phyloP scores from a whole-genome alignment of 2,888 invertebrate species.

The Priapulus caudatus region DNA sequence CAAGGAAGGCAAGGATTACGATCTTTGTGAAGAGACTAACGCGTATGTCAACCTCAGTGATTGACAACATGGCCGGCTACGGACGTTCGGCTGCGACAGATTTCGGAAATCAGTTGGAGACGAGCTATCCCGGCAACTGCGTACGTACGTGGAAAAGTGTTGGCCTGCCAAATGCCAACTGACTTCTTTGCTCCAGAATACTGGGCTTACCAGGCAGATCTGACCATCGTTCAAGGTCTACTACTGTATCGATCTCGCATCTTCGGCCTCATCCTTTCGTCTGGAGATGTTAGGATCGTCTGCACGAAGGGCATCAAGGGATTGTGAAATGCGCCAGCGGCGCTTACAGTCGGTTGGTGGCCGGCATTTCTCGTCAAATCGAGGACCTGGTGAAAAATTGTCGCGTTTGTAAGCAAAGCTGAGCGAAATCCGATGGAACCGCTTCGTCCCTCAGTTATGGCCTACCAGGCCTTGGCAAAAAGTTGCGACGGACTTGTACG shows the following conservation, averaged over 20 bases:
- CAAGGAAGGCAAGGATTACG: too few species aligned
- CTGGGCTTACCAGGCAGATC: not conserved
- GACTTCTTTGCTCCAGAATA: not conserved
- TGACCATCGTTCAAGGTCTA: not conserved
- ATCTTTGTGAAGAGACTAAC: constrained; percentile 13
- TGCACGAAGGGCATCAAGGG: constrained; percentile 14
- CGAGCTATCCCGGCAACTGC: too few species aligned
- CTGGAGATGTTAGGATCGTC: not conserved
- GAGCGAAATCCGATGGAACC: constrained; percentile 15
- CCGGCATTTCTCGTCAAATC: not conserved
- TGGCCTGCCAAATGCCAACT: not conserved
- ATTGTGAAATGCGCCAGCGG: constrained; percentile 7
- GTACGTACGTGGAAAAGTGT: too few species aligned
- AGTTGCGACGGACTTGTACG: constrained; percentile 22
- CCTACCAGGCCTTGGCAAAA: constrained; percentile 23
- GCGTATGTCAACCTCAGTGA: constrained; percentile 14
- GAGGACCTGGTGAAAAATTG: constrained; percentile 16
- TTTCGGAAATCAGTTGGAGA: not conserved
- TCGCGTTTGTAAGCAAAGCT: constrained; percentile 10
- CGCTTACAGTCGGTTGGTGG: not conserved
- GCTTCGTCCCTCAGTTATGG: constrained; percentile 17
- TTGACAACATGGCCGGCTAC: constrained; percentile 13
- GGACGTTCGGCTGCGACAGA: constrained; percentile 20
- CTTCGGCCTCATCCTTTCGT: constrained; percentile 11
- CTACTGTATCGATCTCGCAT: not conserved